Evolutionary conservation across 2,113 vertebrate species (phyloP), one percentile per base, ranked within the genome.

Genomic region (Petrocephalus microphthalmus): DNA sequence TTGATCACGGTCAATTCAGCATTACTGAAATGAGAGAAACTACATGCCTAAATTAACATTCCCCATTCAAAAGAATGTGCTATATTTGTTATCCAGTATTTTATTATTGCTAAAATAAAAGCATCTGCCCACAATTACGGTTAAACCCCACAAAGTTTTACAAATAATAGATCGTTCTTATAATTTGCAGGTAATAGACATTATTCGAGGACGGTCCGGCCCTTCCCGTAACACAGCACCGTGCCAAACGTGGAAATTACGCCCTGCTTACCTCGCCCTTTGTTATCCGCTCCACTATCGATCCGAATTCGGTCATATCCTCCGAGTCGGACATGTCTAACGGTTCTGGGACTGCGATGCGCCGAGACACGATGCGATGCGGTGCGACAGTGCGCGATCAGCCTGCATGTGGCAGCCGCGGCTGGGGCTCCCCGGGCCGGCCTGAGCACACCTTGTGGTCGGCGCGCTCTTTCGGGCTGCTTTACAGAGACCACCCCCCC

Each of bases 201-300:
- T 83, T 22, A 78, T 78, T 78, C 33, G 71, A 15, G 33, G 29
- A 78, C 71, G 71, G 37, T 78, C 45, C 20, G 42, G 17, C 81
- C 81, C 42, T n/a, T 15, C 45, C 22, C 37, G 22, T 83, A 7
- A 37, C 37, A 49, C 45, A 83, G 45, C 19, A 47, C 81, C 22
- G 2, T 49, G 10, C 37, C 42, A 49, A 49, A 47, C 81, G 45
- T 45, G 22, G 22, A 45, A 13, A 42, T 78, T 15, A 87, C 74
- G 7, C 89, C 92, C n/a, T 53, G 60, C 96, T 94, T 93, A 98
- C 98, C 98, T 98, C 96, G 90, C 95, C 97, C 87, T 92, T 91
- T 90, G 96, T 95, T 89, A 99, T 93, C 87, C 97, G 91, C 89
- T 97, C 97, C 94, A 97, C 91, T 91, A 98, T 95, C 94, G 96